Percentiles rank a stretch among this genome's conserved stretches.
Conservation (phyloP, 2,888 invertebrate genomes). For the Caenorhabditis auriculariae region DNA sequence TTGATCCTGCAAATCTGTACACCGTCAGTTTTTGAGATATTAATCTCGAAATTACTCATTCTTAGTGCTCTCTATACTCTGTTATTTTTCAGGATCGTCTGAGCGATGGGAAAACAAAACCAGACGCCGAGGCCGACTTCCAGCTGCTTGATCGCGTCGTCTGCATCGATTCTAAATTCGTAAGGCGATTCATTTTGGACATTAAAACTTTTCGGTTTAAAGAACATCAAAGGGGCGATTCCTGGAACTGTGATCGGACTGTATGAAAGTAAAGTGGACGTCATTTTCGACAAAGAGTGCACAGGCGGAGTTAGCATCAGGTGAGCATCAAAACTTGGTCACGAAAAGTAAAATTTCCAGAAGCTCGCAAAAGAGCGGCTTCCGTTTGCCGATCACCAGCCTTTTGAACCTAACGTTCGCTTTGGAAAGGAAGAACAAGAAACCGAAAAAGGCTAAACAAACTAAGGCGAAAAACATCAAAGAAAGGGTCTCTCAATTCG, state of each 20-base stretch:
- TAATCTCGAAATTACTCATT: no score
- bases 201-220: conserved; percentile 66
- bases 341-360: no score
- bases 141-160: conserved; percentile 82
- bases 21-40: neutral
- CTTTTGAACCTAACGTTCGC: conserved; percentile 41
- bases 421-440: conserved; percentile 20
- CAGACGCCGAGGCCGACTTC: conserved; percentile 75
- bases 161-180: neutral
- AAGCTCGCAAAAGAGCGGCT: conserved; percentile 9
- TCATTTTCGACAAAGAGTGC: conserved; percentile 80
- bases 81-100: conserved; percentile 36
- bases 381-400: conserved; percentile 21
- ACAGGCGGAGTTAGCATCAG: conserved; percentile 72
- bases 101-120: conserved; percentile 65
- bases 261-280: conserved; percentile 70
- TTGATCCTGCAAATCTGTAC: neutral
- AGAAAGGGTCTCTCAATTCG: no score
- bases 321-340: conserved; percentile 44
- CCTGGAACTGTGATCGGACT: conserved; percentile 78
- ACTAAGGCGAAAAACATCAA: no score
- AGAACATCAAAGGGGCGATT: conserved; percentile 62
- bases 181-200: neutral
- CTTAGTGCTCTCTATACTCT: no score
- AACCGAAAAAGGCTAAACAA: no score